phyloP scores from a whole-genome alignment of 2,888 invertebrate genomes.

The Digitonthophagus gazella region DNA sequence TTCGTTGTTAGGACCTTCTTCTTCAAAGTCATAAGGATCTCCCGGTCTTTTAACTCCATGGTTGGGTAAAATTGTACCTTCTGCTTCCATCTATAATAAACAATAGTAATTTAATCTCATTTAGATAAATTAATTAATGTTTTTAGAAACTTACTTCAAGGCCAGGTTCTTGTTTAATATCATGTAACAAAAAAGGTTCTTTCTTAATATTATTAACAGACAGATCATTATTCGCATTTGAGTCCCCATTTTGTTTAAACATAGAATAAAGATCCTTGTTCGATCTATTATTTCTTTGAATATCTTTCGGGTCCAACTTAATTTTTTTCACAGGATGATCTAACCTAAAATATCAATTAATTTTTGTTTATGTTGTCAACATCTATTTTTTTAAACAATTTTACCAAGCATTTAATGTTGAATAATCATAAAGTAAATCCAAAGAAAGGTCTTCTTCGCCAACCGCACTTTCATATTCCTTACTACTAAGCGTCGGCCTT shows the following conservation, averaged over 20 bases:
- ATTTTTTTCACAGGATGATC: slow-evolving; percentile 89
- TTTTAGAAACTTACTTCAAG: slow-evolving; percentile 19
- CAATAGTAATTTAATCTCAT: slow-evolving; percentile 5
- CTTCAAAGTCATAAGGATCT: slow-evolving; percentile 74
- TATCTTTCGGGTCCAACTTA: slow-evolving; percentile 60
- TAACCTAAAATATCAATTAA: slow-evolving; percentile 58
- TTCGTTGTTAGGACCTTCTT: slow-evolving; percentile 57
- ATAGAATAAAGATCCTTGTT: slow-evolving; percentile 48
- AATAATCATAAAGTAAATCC: slow-evolving; percentile 85
- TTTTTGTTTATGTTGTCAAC: not conserved
- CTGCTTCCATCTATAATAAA: slow-evolving; percentile 42
- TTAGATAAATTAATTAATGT: not conserved
- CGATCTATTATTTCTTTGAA: slow-evolving; percentile 47
- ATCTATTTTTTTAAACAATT: slow-evolving; percentile 29
- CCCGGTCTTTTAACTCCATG: slow-evolving; percentile 51
- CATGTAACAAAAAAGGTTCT: slow-evolving; percentile 47
- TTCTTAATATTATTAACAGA: slow-evolving; percentile 36
- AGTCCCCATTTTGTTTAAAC: slow-evolving; percentile 42
- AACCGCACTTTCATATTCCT: slow-evolving; percentile 75
- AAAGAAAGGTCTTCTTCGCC: slow-evolving; percentile 78
- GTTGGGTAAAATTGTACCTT: slow-evolving; percentile 39
- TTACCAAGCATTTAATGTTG: slow-evolving; percentile 79
- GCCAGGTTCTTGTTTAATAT: slow-evolving; percentile 66
- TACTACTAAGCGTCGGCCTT: slow-evolving; percentile 74
- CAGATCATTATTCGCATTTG: slow-evolving; percentile 28